Evolutionary conservation across 2,888 invertebrate genomes (phyloP), one percentile per base, ranked within the genome.

Genomic region (Drosophila rubida): DNA sequence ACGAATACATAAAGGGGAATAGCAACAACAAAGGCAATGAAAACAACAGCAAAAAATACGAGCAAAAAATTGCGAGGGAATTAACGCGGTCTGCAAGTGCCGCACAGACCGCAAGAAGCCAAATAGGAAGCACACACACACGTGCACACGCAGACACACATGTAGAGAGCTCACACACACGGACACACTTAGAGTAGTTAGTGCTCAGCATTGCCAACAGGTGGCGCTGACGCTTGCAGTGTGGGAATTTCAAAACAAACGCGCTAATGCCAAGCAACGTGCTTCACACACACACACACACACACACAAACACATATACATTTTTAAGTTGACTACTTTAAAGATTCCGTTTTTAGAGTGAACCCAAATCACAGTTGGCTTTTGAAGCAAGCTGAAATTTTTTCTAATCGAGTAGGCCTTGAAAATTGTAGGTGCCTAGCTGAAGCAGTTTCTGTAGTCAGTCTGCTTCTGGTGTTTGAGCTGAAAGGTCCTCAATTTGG

Each of bases 201-300:
- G 79, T 82, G 39, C 51, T 61, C 22, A 49, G 49, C 54, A 67
- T 49, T 35, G 71, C 70, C 82, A 82, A 87, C 82, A 82, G 82
- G 88, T 82, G 82, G 88, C 82, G 88, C 69, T 82, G 62, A 51
- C 32, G 51, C 4, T 8, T 59, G 45, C 23, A 65, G 67, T 60
- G 75, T 70, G 68, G 59, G 75, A 64, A 77, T 57, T 69, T 64
- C 65, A 84, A 61, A 71, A 58, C 59, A 65, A 51, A 13, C 44
- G 37, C 16, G 37, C 14, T 37, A 71, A 58, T 42, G 49, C 53
- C 39, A 44, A n/a, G 8, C 41, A 55, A 41, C 35, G n/a, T 35
- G 2, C 1, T 2, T 13, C 11, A 23, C 23, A 35, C 7, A 22
- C 45, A 53, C 6, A 32, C 22, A 54, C 2, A 14, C 8, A 8